phyloP scores from a whole-genome alignment of 2,113 vertebrate species.

The Aldabrachelys gigantea region DNA sequence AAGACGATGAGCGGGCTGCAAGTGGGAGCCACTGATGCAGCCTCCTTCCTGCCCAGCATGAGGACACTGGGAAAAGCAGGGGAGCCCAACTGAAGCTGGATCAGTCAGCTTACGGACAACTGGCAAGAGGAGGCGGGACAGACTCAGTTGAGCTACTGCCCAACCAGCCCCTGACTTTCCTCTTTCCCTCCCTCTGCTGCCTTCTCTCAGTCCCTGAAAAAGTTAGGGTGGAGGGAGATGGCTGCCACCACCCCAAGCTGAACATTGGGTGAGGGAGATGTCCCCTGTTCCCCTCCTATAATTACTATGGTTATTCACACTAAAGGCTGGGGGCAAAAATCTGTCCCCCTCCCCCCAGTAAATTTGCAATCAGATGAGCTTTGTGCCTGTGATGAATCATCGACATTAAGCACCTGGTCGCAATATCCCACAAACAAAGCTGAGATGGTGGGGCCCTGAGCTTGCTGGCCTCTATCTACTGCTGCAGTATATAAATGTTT shows the following conservation, averaged over 20 bases:
- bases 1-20: neutral
- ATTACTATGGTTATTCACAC: neutral
- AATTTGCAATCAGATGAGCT: neutral
- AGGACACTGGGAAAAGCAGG: neutral
- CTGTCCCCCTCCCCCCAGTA: neutral
- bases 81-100: neutral
- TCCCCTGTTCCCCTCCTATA: neutral
- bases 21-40: neutral
- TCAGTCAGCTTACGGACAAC: neutral
- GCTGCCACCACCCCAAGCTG: neutral
- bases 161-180: neutral
- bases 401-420: neutral
- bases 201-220: neutral
- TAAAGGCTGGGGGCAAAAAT: slow-evolving; percentile 1
- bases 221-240: neutral
- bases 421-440: neutral
- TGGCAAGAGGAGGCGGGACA: neutral
- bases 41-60: neutral
- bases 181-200: neutral
- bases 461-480: neutral
- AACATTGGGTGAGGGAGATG: neutral
- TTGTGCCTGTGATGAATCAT: neutral
- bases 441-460: neutral
- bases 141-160: neutral
- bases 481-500: neutral